Conservation (phyloP, 2,113 vertebrate species). For the Piaya cayana region DNA sequence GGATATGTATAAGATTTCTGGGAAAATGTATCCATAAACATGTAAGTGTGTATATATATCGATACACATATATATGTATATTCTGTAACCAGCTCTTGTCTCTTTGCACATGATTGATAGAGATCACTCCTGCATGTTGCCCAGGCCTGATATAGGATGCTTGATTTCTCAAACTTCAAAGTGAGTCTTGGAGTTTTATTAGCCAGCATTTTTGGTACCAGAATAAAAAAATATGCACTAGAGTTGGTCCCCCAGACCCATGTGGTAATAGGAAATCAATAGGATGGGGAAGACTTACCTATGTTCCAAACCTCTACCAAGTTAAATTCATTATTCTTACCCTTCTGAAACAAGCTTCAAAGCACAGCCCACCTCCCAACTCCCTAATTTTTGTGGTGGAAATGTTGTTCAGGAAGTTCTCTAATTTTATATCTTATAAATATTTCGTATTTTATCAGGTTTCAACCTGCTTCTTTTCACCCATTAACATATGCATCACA, state of each 20-base stretch:
- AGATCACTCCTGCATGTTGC: no score
- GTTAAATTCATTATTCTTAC: neutral
- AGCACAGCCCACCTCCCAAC: no score
- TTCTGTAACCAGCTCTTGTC: no score
- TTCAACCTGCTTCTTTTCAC: neutral
- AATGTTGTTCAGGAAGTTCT: neutral
- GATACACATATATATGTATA: no score
- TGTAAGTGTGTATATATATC: no score
- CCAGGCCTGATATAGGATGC: no score
- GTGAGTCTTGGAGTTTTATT: no score
- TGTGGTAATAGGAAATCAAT: neutral
- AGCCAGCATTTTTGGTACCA: no score
- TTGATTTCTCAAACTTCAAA: no score
- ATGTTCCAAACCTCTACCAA: neutral
- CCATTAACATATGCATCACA: neutral
- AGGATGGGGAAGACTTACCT: neutral
- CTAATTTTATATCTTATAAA: neutral
- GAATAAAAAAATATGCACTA: neutral
- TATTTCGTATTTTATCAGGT: neutral
- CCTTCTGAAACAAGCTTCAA: neutral
- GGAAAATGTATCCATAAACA: no score
- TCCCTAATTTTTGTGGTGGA: neutral
- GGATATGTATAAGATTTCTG: no score
- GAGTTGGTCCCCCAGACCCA: neutral
- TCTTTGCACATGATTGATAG: no score